These are phyloP conservation scores for Balaenoptera acutorostrata DNA, from an alignment of 2,113 vertebrate genomes.

Conservation along the genomic window DNA sequence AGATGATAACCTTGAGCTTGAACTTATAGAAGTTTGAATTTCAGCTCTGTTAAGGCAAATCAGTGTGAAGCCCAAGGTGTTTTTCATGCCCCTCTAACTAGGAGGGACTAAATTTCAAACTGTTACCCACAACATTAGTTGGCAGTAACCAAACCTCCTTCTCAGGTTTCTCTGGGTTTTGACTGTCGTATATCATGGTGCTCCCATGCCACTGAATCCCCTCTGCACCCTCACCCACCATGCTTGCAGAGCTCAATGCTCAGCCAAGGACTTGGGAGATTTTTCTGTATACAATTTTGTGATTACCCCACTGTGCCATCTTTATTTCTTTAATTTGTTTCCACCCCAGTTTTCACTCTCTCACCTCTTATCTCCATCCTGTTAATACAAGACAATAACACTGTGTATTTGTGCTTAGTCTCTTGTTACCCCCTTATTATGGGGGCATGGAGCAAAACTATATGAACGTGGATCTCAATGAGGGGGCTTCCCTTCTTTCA, in stretches of 20 bases:
- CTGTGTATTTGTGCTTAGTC: accelerated
- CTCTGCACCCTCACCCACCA: background rate
- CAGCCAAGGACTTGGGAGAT: background rate
- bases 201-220: no score
- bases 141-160: background rate
- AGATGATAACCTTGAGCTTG: background rate
- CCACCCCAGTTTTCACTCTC: background rate
- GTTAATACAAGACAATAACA: background rate
- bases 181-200: accelerated
- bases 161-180: background rate
- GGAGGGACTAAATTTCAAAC: background rate
- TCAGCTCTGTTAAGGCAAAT: background rate
- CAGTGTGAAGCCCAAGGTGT: background rate
- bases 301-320: accelerated
- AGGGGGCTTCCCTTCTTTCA: background rate
- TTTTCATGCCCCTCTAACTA: background rate
- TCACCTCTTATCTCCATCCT: background rate
- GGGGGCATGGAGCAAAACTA: background rate
- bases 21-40: background rate
- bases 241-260: background rate
- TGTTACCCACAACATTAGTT: background rate
- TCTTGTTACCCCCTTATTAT: accelerated
- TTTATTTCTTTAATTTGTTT: background rate
- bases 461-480: accelerated
- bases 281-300: background rate